Conservation (phyloP, 2,888 invertebrate species). For the Serrognathus titanus region DNA sequence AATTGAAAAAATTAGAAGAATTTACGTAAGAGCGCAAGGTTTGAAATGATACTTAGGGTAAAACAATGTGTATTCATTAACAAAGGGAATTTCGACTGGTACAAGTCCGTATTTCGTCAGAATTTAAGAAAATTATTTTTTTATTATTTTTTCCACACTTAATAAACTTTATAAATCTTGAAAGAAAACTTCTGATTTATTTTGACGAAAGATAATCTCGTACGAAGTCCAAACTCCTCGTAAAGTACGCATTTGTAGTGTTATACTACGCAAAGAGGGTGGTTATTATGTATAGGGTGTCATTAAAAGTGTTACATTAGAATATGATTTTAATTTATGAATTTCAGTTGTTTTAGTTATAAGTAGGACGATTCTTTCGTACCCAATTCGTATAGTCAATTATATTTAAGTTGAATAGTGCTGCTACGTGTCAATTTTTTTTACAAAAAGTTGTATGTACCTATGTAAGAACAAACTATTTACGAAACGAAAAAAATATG, state of each 20-base stretch:
- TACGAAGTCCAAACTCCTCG: background rate
- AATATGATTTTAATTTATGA: background rate
- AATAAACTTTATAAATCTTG: background rate
- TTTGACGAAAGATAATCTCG: too few species aligned
- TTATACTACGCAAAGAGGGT: background rate
- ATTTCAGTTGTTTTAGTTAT: background rate
- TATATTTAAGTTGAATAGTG: constrained; percentile 15
- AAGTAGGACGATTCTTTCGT: constrained; percentile 1
- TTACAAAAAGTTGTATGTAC: constrained; percentile 22
- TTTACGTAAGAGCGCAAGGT: background rate
- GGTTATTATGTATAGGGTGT: background rate
- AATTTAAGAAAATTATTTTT: too few species aligned
- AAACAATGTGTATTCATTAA: background rate
- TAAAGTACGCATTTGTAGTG: background rate
- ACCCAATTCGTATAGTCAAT: constrained; percentile 11
- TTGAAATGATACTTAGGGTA: background rate
- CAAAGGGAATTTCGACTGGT: too few species aligned
- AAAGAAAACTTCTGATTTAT: too few species aligned
- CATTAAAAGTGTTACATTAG: background rate
- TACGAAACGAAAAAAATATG: background rate
- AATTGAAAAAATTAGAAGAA: background rate
- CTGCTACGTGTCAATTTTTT: constrained; percentile 23
- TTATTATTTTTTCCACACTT: background rate
- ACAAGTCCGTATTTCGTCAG: too few species aligned
- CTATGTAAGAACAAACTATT: constrained; percentile 19